Evolutionary conservation across 2,888 invertebrate species (phyloP), one percentile per base, ranked within the genome.

Genomic region (Amaurobius ferox): DNA sequence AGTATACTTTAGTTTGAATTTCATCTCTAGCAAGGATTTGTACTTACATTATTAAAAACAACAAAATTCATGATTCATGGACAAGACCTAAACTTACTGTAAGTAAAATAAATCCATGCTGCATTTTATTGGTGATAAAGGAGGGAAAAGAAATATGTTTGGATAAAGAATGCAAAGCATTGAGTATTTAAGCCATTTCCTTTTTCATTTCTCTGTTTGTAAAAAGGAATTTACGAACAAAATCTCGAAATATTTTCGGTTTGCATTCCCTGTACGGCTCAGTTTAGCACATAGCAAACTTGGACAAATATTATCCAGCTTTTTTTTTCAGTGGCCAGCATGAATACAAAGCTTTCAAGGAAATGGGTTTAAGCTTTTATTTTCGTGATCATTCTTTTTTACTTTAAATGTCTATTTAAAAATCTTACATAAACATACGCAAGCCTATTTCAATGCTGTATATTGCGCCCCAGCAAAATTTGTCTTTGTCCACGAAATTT

Each of bases 311-410:
- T 79, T 73, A 78, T 55, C 72, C 48, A 35, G 66, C 35, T 35
- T 40, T 26, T 73, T 73, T 80, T 44, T 80, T 28, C 80, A 73
- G 67, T 44, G 48, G 64, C 44, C 48, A 67, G 67, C 40, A 28
- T 79, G 61, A 79, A 79, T 71, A 64, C 66, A 66, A 79, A 30
- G 73, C 80, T 80, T 80, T 80, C 80, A 80, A 68, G 61, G 67
- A 80, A 80, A 80, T 73, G 67, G 71, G 73, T 73, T 80, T 80
- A 73, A 67, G 48, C 26, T 73, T 66, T 73, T 73, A 73, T 35
- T 67, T 74, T 67, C 40, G 11, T 23, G 67, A 13, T 40, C 67
- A 39, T 35, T 67, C 35, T 66, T 67, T 35, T 19, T 35, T 7
- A 23, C 39, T n/a, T n/a, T n/a, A n/a, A n/a, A n/a, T n/a, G n/a